Base-by-base conservation (phyloP, 2,113 vertebrate genomes). In the Onychostoma macrolepis region DNA sequence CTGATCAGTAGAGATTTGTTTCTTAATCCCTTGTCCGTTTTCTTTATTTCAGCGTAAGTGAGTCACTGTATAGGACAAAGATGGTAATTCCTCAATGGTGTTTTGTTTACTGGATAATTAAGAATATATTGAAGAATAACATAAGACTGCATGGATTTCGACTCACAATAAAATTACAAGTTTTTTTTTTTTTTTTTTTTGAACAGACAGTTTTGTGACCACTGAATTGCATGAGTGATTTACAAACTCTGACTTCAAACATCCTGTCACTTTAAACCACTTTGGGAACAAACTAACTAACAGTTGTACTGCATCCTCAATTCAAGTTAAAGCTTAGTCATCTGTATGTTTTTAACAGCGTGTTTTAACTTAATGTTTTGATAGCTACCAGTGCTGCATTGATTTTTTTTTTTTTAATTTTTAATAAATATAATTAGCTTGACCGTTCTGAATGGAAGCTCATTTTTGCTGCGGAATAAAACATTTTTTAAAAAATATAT, bases 21-120 rank as follows among this genome's bases (percentile, higher is more conserved):
- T 71, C 26, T 65, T 78, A 72, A 82, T 41, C 17, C 67, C 1
- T 17, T 13, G 65, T 30, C 56, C 24, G 2, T 81, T 78, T 78
- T 77, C 48, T 77, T 56, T 85, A 75, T 91, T 91, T 85, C 90
- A 89, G 90, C 80, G 12, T 33, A 63, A 50, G 71, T 86, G 81
- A 87, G 56, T 84, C 33, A 53, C 61, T 58, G 26, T 84, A 10
- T 79, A 86, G 69, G 80, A 88, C 43, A 28, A 2, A 26, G 19
- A 87, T 79, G 89, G 87, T 87, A 88, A 88, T 75, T 36, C 11
- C 67, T 85, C 43, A 28, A 43, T 50, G 28, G 41, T 36, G 41
- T 58, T 84, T 24, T 84, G 58, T 50, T 3, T 74, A 8, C 15
- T 85, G 30, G 4, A 38, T 41, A n/a, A 24, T 45, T 26, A 24